Base-by-base conservation (phyloP, 2,113 vertebrate genomes). In the Crotalus tigris region DNA sequence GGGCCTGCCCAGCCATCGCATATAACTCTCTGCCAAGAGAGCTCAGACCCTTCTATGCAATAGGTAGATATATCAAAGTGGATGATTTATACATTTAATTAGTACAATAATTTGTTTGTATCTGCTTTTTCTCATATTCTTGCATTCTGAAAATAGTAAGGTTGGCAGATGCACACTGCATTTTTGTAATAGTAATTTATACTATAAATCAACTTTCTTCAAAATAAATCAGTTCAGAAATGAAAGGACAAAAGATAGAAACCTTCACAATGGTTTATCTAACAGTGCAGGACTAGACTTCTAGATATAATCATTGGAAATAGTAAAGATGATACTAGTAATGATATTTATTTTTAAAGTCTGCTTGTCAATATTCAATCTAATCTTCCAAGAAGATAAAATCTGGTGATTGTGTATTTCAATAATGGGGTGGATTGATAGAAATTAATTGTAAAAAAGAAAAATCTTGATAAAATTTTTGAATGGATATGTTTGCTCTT, bases 401-500 rank as follows among this genome's bases (percentile, higher is more conserved):
- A 90, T 75, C 69, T 57, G 57, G 46, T 58, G 87, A 89, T 87
- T 92, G 85, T 95, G 93, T 93, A 89, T 46, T 89, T 54, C 57
- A 2, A 86, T 93, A 26, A 93, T 89, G 21, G 59, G 44, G 11
- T 54, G 46, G 29, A 69, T 69, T 33, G 29, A 69, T 4, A 69
- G 12, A 69, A 69, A 69, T 69, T 88, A n/a, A 21, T 21, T 59
- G 39, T 58, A 93, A 88, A 91, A 89, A 92, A 95, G 94, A 90
- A 94, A 92, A 61, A 94, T 92, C 87, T 90, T 93, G 53, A 92
- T 58, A 92, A 46, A 93, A 95, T 94, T 96, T 94, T 93, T 95
- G 64, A 94, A 91, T 33, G n/a, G 53, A 87, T 87, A 49, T n/a
- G 24, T 91, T 88, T 69, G 51, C 33, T 55, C 19, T 26, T 24